These are phyloP conservation scores for Drosophila histrio DNA, from an alignment of 2,888 invertebrate genomes.

Conservation along the genomic window DNA sequence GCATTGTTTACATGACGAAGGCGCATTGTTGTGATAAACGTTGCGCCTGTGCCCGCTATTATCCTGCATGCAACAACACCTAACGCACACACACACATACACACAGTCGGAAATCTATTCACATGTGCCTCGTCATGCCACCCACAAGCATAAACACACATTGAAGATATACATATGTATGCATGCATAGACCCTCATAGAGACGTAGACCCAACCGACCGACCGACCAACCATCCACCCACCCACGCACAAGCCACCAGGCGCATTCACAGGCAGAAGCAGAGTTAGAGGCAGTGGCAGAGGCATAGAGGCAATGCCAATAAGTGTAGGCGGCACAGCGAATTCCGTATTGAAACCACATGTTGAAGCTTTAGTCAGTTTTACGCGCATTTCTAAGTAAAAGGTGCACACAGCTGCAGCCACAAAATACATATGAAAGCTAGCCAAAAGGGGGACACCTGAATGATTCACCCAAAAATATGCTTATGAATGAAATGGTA, in stretches of 20 bases:
- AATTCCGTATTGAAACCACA: constrained; percentile 69
- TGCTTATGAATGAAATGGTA: constrained; percentile 35
- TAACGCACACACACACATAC: constrained; percentile 14
- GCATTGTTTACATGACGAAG: constrained; percentile 70
- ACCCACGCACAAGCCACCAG: constrained; percentile 28
- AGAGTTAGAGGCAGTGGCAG: neutral
- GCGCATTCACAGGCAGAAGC: neutral
- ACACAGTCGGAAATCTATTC: constrained; percentile 22
- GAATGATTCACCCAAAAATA: constrained; percentile 64
- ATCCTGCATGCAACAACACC: constrained; percentile 52
- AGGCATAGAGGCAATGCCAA: constrained; percentile 37
- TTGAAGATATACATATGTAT: neutral
- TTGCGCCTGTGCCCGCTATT: constrained; percentile 23
- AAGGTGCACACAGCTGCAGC: constrained; percentile 48
- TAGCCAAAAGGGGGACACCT: constrained; percentile 25
- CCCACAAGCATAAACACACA: constrained; percentile 20
- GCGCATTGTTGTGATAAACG: constrained; percentile 34
- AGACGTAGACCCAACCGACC: constrained; percentile 26
- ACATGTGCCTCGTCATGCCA: constrained; percentile 45
- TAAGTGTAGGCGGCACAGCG: constrained; percentile 52
- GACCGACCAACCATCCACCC: constrained; percentile 7
- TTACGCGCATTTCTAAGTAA: constrained; percentile 77
- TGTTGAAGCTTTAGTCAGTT: constrained; percentile 65
- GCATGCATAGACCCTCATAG: constrained; percentile 27
- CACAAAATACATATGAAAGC: constrained; percentile 30